A percentile compares a stretch with the other conserved stretches of the same genome.
Conservation (phyloP, 2,113 vertebrate genomes). For the Oceanodroma tethys region DNA sequence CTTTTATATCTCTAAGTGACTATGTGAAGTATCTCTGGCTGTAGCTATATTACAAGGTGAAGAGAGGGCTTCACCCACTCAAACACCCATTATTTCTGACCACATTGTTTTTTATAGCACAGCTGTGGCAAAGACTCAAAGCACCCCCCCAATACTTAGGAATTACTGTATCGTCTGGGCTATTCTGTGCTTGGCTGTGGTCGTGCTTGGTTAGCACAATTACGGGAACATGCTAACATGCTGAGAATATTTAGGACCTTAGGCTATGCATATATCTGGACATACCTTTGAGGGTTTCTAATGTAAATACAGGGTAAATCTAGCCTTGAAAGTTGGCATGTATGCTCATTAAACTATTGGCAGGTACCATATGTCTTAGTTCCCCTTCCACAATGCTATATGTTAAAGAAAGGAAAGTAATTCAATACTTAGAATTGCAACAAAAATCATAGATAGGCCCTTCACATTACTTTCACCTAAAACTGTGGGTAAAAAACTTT, state of each 20-base stretch:
- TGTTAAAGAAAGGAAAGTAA: not conserved
- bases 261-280: not conserved
- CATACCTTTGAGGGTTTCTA: not conserved
- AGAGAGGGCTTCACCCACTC: not conserved
- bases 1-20: not conserved
- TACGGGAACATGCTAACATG: not conserved
- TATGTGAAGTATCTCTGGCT: not conserved
- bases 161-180: not conserved
- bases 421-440: not conserved
- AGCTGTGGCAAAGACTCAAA: not conserved
- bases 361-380: not conserved
- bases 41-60: not conserved
- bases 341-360: not conserved
- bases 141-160: not conserved
- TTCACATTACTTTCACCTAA: not conserved
- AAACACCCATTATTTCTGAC: not conserved
- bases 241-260: not conserved
- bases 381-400: not conserved
- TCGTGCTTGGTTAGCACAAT: fast-evolving
- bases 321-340: not conserved
- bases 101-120: not conserved
- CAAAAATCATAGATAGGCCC: not conserved
- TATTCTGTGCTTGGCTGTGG: not conserved
- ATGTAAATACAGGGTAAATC: not conserved
- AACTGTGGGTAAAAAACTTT: not conserved